Conservation (phyloP, 2,113 vertebrate species). For the Odontesthes bonariensis region DNA sequence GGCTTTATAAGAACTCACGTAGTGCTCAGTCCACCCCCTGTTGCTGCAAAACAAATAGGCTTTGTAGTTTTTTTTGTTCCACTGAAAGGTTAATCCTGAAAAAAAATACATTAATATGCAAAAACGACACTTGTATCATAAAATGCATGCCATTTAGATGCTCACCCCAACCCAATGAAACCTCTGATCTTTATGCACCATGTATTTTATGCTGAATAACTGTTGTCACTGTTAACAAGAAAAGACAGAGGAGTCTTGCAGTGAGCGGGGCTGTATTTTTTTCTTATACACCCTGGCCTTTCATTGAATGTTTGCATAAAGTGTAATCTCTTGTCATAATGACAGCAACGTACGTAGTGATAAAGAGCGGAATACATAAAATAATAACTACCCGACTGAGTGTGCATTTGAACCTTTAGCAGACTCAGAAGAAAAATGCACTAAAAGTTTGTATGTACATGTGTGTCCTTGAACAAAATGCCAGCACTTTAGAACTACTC, state of each 20-base stretch:
- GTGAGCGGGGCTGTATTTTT: slow-evolving; percentile 64
- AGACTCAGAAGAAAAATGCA: slow-evolving; percentile 73
- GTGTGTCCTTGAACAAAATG: slow-evolving; percentile 75
- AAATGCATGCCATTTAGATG: slow-evolving; percentile 76
- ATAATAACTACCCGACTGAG: slow-evolving; percentile 67
- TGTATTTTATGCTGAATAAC: slow-evolving; percentile 78
- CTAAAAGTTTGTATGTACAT: slow-evolving; percentile 71
- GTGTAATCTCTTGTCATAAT: slow-evolving; percentile 48
- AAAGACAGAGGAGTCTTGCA: slow-evolving; percentile 67
- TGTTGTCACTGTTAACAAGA: slow-evolving; percentile 69
- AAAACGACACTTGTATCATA: slow-evolving; percentile 72
- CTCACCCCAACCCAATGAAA: slow-evolving; percentile 67
- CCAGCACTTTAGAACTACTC: slow-evolving; percentile 83
- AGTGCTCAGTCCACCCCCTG: slow-evolving; percentile 37
- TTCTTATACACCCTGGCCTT: slow-evolving; percentile 63
- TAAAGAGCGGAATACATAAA: slow-evolving; percentile 46
- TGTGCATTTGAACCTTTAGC: slow-evolving; percentile 66
- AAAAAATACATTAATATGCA: slow-evolving; percentile 73
- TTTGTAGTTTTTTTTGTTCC: slow-evolving; percentile 39
- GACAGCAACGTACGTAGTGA: slow-evolving; percentile 54
- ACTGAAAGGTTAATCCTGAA: slow-evolving; percentile 40
- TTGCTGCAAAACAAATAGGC: slow-evolving; percentile 48
- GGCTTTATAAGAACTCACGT: slow-evolving; percentile 28
- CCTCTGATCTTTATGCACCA: slow-evolving; percentile 76
- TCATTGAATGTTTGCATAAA: slow-evolving; percentile 72